phyloP scores from a whole-genome alignment of 2,113 vertebrate genomes.

The Bagarius yarrelli region DNA sequence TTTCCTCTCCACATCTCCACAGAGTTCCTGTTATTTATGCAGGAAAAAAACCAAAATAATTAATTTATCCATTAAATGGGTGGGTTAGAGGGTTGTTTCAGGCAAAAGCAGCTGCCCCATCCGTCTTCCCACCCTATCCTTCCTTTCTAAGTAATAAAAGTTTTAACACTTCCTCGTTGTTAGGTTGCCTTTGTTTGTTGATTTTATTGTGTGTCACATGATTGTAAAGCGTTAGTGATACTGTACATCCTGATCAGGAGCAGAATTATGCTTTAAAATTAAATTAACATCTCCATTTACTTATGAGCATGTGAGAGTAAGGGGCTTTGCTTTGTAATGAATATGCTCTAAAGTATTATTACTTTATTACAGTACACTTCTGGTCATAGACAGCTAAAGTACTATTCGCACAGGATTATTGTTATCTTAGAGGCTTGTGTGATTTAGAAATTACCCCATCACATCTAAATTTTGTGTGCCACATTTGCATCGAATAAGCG shows the following conservation, averaged over 20 bases:
- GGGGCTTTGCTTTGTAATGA: too few species aligned
- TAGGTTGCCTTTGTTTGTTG: slow-evolving; percentile 17
- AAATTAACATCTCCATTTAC: background rate
- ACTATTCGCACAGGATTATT: too few species aligned
- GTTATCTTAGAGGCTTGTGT: too few species aligned
- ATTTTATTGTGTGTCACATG: slow-evolving; percentile 31
- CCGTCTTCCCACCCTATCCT: slow-evolving; percentile 12
- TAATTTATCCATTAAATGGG: slow-evolving; percentile 15
- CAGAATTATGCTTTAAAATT: background rate
- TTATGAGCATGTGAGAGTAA: too few species aligned
- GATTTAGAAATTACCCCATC: too few species aligned
- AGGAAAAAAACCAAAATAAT: slow-evolving; percentile 31
- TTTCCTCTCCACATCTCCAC: too few species aligned
- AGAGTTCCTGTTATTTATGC: too few species aligned
- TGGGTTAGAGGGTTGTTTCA: slow-evolving; percentile 1
- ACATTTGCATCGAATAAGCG: too few species aligned
- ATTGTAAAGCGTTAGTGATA: background rate
- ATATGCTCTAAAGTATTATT: too few species aligned
- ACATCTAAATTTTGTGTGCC: too few species aligned
- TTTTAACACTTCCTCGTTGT: slow-evolving; percentile 13
- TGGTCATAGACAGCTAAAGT: too few species aligned
- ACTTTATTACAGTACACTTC: too few species aligned
- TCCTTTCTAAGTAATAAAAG: slow-evolving; percentile 14
- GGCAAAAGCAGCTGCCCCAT: slow-evolving; percentile 36
- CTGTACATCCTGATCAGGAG: background rate